Conservation (phyloP, 2,888 invertebrate genomes). For the Neoitamus cyanurus region DNA sequence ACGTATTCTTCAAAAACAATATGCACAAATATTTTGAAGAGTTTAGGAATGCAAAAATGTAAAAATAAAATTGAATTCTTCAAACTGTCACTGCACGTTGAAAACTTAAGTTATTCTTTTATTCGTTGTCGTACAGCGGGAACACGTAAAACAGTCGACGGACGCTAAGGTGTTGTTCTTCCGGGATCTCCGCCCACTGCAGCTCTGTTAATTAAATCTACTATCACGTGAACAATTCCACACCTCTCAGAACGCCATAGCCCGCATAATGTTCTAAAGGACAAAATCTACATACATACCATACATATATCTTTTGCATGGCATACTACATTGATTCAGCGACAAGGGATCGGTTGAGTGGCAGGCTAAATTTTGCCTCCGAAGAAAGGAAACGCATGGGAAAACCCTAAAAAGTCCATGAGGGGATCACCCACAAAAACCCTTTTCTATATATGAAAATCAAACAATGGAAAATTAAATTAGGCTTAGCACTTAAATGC, state of each 20-base stretch:
- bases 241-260: not conserved
- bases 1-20: too few species aligned
- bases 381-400: not conserved
- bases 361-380: not conserved
- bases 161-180: too few species aligned
- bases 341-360: not conserved
- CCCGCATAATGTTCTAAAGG: not conserved
- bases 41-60: too few species aligned
- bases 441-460: conserved; percentile 37
- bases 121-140: too few species aligned
- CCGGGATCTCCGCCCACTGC: too few species aligned
- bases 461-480: conserved; percentile 48
- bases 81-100: too few species aligned
- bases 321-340: not conserved
- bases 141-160: too few species aligned
- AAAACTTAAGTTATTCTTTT: too few species aligned
- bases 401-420: not conserved
- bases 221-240: too few species aligned
- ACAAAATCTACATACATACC: not conserved
- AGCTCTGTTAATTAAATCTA: too few species aligned
- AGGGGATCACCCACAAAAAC: conserved; percentile 9
- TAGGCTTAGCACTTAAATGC: conserved; percentile 42
- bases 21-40: too few species aligned
- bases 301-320: not conserved
- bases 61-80: too few species aligned